These are phyloP conservation scores for Tragelaphus oryx DNA, from an alignment of 2,797 vertebrate species.

Conservation along the genomic window DNA sequence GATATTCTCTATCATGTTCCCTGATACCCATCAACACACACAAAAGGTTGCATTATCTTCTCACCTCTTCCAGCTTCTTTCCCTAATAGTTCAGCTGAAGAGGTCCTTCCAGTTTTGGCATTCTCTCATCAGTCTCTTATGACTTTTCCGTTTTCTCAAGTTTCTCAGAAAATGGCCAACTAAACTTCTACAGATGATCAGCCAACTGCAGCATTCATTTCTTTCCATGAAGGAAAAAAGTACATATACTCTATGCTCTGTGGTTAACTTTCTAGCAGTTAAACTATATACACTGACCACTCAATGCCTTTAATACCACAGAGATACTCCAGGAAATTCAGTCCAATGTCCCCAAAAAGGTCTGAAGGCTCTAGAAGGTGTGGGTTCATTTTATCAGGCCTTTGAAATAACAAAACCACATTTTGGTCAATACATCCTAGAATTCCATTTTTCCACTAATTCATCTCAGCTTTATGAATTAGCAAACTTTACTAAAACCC, in stretches of 20 bases:
- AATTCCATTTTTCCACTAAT: conserved; percentile 20
- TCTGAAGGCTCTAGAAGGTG: neutral
- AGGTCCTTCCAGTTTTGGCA: neutral
- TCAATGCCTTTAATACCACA: neutral
- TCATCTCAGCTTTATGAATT: neutral
- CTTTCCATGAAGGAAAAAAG: neutral
- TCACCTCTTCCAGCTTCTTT: neutral
- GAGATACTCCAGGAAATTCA: neutral
- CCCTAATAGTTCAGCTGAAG: neutral
- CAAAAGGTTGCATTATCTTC: neutral
- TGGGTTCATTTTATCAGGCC: neutral
- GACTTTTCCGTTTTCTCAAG: neutral
- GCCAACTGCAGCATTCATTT: neutral
- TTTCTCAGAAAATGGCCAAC: neutral
- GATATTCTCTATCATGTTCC: neutral
- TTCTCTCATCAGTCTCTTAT: neutral
- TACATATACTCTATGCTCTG: neutral
- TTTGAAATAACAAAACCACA: conserved; percentile 19
- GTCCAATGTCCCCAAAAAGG: neutral
- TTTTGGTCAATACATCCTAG: neutral
- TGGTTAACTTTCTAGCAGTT: neutral
- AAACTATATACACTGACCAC: neutral
- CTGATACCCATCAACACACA: neutral
- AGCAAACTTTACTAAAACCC: conserved; percentile 33
- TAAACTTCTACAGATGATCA: neutral